Evolutionary conservation across 1,140 invertebrate species (phyloP).

Genomic region (Yoshiicerus persimilis): DNA sequence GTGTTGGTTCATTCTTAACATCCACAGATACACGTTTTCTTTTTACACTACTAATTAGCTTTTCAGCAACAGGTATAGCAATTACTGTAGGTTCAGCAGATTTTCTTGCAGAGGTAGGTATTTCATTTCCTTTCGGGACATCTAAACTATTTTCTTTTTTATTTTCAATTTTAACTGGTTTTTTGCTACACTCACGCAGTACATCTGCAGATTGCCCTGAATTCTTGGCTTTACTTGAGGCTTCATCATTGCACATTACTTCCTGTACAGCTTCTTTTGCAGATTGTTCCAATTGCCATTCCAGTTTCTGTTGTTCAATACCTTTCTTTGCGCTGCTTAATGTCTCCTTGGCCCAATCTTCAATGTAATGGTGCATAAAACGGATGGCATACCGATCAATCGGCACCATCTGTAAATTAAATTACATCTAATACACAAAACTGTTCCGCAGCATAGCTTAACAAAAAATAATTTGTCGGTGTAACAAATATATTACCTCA

Average conservation of each 20-base stretch:
- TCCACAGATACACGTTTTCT: no score
- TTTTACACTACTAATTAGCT: not conserved
- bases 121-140: no score
- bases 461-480: not conserved
- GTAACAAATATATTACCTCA: not conserved
- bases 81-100: not conserved
- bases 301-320: slow-evolving; percentile 85
- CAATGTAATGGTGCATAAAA: slow-evolving; percentile 84
- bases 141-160: not conserved
- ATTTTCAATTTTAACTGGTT: not conserved
- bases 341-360: slow-evolving; percentile 80
- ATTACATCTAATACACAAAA: no score
- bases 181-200: not conserved
- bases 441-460: no score
- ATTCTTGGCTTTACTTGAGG: slow-evolving; percentile 46
- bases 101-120: not conserved
- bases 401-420: slow-evolving; percentile 70
- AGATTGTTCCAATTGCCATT: slow-evolving; percentile 84
- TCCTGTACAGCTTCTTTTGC: slow-evolving; percentile 54
- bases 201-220: slow-evolving; percentile 26
- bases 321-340: slow-evolving; percentile 84
- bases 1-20: no score
- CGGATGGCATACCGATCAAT: slow-evolving; percentile 92
- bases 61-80: not conserved
- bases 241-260: slow-evolving; percentile 44